phyloP scores from a whole-genome alignment of 2,797 vertebrate species.

The Sciurus carolinensis region DNA sequence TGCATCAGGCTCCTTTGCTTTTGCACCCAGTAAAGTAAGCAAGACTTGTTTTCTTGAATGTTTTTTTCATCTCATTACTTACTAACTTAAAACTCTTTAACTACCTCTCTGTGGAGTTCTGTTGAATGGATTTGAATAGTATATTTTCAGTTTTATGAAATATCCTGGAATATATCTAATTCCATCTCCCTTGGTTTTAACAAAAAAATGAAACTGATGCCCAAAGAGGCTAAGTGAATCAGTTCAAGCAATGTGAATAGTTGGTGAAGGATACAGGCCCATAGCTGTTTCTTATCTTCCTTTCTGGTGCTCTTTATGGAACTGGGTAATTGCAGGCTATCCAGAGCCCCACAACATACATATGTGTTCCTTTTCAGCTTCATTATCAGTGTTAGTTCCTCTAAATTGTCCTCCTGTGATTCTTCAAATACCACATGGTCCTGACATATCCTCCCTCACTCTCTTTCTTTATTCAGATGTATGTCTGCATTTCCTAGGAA shows the following conservation, averaged over 20 bases:
- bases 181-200: neutral
- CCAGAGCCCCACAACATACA: neutral
- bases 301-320: neutral
- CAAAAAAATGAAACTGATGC: neutral
- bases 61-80: slow-evolving; percentile 12
- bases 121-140: neutral
- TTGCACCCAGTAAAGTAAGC: neutral
- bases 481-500: neutral
- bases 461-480: neutral
- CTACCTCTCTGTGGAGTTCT: neutral
- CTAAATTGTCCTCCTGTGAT: neutral
- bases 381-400: neutral
- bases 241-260: neutral
- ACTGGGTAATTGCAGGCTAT: neutral
- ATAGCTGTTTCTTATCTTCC: neutral
- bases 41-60: neutral
- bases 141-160: neutral
- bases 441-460: neutral
- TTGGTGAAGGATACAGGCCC: neutral
- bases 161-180: neutral
- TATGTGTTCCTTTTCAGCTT: neutral
- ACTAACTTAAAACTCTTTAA: neutral
- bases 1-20: neutral
- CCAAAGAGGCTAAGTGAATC: neutral
- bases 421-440: neutral